phyloP scores from a whole-genome alignment of 2,888 invertebrate genomes.

The Mylabris sibirica region DNA sequence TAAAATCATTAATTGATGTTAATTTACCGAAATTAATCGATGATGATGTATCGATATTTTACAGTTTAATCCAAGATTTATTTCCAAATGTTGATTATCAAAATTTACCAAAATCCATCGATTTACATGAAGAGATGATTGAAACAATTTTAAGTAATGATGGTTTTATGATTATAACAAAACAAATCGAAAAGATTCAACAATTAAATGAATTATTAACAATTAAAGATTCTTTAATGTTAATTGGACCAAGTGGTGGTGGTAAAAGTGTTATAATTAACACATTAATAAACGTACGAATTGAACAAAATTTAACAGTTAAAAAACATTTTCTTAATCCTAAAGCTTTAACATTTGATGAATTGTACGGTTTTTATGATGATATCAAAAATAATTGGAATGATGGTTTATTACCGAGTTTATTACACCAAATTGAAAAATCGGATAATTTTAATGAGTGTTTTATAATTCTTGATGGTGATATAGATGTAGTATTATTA shows the following conservation, averaged over 20 bases:
- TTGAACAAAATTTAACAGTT: slow-evolving; percentile 75
- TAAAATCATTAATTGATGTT: slow-evolving; percentile 92
- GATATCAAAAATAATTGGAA: too few species aligned
- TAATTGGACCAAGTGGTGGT: slow-evolving; percentile 92
- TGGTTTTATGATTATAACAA: slow-evolving; percentile 72
- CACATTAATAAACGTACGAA: slow-evolving; percentile 80
- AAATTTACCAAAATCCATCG: slow-evolving; percentile 83
- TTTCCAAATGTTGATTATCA: slow-evolving; percentile 90
- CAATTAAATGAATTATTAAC: slow-evolving; percentile 95
- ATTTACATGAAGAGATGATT: slow-evolving; percentile 78
- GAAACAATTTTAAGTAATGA: slow-evolving; percentile 71
- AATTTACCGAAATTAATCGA: slow-evolving; percentile 92
- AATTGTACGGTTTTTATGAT: slow-evolving; percentile 62
- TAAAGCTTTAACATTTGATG: slow-evolving; percentile 88
- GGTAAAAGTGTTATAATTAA: slow-evolving; percentile 89
- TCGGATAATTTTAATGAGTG: slow-evolving; percentile 72
- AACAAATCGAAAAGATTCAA: slow-evolving; percentile 75
- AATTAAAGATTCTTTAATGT: slow-evolving; percentile 91
- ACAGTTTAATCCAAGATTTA: slow-evolving; percentile 86
- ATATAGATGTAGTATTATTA: slow-evolving; percentile 94
- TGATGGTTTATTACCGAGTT: slow-evolving; percentile 88
- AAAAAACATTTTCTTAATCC: slow-evolving; percentile 86
- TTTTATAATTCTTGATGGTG: slow-evolving; percentile 89
- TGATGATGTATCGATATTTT: slow-evolving; percentile 89
- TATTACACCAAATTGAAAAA: slow-evolving; percentile 90